Conservation (phyloP, 1,140 invertebrate species). For the Zeugodacus cucurbitae region DNA sequence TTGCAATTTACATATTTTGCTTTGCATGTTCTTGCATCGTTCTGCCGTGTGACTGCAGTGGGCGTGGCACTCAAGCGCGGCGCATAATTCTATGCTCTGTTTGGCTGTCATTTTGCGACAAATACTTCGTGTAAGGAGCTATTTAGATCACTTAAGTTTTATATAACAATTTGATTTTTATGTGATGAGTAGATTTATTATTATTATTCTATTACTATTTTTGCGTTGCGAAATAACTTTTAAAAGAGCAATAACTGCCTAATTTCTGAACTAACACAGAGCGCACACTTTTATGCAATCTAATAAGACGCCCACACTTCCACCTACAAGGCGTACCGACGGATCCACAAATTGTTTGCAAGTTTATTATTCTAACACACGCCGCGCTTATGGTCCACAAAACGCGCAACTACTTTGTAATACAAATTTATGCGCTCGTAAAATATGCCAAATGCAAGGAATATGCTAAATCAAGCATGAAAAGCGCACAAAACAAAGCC, state of each 20-base stretch:
- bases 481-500: not conserved
- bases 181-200: too few relatives aligned
- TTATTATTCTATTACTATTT: too few relatives aligned
- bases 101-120: not conserved
- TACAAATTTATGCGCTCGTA: not conserved
- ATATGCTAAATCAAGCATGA: not conserved
- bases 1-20: slow-evolving; percentile 8
- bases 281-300: too few relatives aligned
- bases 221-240: too few relatives aligned
- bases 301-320: too few relatives aligned
- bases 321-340: too few relatives aligned
- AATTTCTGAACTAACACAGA: too few relatives aligned
- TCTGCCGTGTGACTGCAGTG: not conserved
- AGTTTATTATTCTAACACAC: not conserved
- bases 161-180: too few relatives aligned
- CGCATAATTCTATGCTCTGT: not conserved
- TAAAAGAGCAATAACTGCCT: too few relatives aligned
- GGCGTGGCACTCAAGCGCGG: not conserved
- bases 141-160: not conserved
- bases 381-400: not conserved
- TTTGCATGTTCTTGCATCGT: not conserved
- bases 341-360: not conserved
- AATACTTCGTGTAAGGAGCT: not conserved
- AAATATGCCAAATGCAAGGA: not conserved
- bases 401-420: not conserved